These are phyloP conservation scores for Osmoderma eremita DNA, from an alignment of 2,888 invertebrate species.

Conservation along the genomic window DNA sequence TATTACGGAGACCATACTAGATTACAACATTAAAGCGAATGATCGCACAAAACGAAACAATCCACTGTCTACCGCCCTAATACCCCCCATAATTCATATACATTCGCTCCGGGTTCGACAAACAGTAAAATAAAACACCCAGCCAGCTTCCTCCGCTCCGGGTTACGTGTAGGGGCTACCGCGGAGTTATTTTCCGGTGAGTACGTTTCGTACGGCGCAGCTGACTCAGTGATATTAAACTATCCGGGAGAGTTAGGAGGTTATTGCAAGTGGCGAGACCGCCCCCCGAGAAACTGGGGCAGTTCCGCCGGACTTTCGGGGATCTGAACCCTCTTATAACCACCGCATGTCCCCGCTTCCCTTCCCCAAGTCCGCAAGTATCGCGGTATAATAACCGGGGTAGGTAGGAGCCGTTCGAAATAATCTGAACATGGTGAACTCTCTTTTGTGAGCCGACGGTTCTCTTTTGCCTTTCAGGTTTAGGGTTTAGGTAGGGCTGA, in stretches of 20 bases:
- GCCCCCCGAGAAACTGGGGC: slow-evolving; percentile 19
- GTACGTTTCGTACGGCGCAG: slow-evolving; percentile 7
- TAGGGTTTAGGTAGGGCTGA: too few species aligned
- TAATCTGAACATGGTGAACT: slow-evolving; percentile 16
- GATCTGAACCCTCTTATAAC: not conserved
- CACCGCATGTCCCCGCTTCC: too few species aligned
- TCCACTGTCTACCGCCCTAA: not conserved
- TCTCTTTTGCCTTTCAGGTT: too few species aligned
- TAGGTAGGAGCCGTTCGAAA: slow-evolving; percentile 1
- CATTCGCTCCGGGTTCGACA: slow-evolving; percentile 6
- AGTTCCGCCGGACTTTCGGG: slow-evolving; percentile 3
- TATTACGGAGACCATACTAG: too few species aligned
- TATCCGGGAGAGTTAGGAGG: slow-evolving; percentile 19
- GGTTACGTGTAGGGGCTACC: slow-evolving; percentile 3
- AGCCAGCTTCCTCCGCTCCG: slow-evolving; percentile 3
- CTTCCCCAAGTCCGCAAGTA: not conserved
- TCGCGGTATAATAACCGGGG: slow-evolving; percentile 17
- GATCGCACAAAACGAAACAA: too few species aligned
- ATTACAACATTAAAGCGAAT: not conserved
- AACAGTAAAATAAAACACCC: slow-evolving; percentile 22
- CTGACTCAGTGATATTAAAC: slow-evolving; percentile 37
- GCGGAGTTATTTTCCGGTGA: slow-evolving; percentile 32
- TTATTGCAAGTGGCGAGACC: slow-evolving; percentile 24
- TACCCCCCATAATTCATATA: not conserved
- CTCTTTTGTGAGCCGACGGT: slow-evolving; percentile 16